Evolutionary conservation across 2,113 vertebrate genomes (phyloP), one percentile per base, ranked within the genome.

Genomic region (Forbesichthys agassizii): DNA sequence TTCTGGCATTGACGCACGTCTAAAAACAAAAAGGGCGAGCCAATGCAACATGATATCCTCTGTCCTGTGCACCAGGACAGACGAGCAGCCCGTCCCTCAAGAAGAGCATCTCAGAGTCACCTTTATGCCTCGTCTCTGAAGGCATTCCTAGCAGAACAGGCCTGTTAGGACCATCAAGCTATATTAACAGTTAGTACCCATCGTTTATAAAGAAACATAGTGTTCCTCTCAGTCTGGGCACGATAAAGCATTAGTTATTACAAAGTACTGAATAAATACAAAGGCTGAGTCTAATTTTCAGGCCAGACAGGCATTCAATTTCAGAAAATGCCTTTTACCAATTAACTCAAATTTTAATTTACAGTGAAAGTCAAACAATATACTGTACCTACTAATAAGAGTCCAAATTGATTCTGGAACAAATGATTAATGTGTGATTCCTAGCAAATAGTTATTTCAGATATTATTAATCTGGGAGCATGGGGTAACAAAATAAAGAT

Each of bases 1-100:
- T 86, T 69, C 60, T 14, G 11, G 55, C 36, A 55, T 81, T 77
- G 77, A 88, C 58, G 67, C 76, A 71, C 69, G 83, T 72, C 78
- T 60, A 74, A 74, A 84, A 88, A 79, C 75, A 88, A 81, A 27
- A 82, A 59, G 66, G 66, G 53, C 69, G 72, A 66, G 77, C 74
- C 68, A 68, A 81, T 62, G 61, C 78, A 76, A 78, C 58, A 57
- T 66, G 74, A 77, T 71, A 77, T 61, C 74, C 79, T 80, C 76
- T 77, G 71, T 81, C 71, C 60, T 74, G 27, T 79, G 64, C 66
- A 48, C 75, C 65, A 16, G 33, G 48, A 27, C 14, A 66, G 61
- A 18, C 64, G 72, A 75, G 65, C 36, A 14, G 33, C 54, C 42
- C 60, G 61, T 68, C 27, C 27, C 46, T 66, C 68, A 58, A 33